phyloP scores from a whole-genome alignment of 2,113 vertebrate genomes.

The Corynorhinus townsendii region DNA sequence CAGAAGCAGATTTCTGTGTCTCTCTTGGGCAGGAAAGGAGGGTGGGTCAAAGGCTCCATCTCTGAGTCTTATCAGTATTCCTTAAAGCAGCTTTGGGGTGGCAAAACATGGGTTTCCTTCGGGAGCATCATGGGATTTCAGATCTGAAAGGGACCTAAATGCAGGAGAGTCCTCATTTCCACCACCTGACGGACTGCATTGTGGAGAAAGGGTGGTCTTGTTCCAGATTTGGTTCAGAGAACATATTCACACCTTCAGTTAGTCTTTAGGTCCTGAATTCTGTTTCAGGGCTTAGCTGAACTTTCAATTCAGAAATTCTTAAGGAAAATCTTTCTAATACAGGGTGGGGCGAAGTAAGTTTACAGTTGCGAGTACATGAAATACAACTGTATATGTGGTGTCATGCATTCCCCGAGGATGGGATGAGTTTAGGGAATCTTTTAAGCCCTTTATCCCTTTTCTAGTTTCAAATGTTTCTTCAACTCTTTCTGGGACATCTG shows the following conservation, averaged over 20 bases:
- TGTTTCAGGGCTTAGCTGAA: not conserved
- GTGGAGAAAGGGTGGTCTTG: not conserved
- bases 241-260: not conserved
- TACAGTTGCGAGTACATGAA: not conserved
- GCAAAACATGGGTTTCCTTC: not conserved
- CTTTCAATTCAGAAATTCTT: conserved; percentile 25
- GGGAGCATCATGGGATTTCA: not conserved
- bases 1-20: not conserved
- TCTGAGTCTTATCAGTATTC: not conserved
- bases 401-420: not conserved
- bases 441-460: not conserved
- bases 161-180: not conserved
- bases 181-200: not conserved
- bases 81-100: not conserved
- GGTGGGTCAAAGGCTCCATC: not conserved
- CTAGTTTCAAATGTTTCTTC: not conserved
- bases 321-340: not conserved
- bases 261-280: conserved; percentile 15
- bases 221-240: not conserved
- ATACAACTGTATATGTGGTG: not conserved
- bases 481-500: not conserved
- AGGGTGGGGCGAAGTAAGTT: not conserved
- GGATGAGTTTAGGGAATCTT: not conserved
- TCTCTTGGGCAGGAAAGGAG: not conserved
- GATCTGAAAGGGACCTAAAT: not conserved